Evolutionary conservation across 2,888 invertebrate species (phyloP).

Genomic region (Ophion costatus): DNA sequence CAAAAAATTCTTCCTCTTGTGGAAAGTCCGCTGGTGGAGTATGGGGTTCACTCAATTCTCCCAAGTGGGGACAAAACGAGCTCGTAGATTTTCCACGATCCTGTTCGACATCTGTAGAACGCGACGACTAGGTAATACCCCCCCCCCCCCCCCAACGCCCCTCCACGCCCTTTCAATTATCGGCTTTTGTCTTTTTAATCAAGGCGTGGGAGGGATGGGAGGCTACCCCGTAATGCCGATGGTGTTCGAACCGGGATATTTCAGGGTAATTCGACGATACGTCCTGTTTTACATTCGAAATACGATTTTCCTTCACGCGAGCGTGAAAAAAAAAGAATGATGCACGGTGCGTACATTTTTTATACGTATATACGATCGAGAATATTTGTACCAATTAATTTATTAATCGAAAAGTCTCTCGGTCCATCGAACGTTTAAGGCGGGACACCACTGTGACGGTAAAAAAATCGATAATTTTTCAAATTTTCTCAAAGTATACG

Average conservation of each 20-base stretch:
- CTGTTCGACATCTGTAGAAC: constrained; percentile 39
- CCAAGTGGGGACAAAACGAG: constrained; percentile 33
- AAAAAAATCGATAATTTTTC: too few species aligned
- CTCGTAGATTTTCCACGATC: constrained; percentile 21
- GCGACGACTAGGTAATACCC: not conserved
- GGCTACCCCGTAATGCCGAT: constrained; percentile 1
- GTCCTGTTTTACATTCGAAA: constrained; percentile 26
- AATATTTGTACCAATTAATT: not conserved
- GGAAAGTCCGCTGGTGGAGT: constrained; percentile 3
- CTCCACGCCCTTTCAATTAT: constrained; percentile 40
- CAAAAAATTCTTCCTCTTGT: not conserved
- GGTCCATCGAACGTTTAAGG: too few species aligned
- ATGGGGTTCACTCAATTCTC: constrained; percentile 57
- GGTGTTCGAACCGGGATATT: constrained; percentile 19
- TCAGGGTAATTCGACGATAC: constrained; percentile 46
- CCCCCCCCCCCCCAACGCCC: too few species aligned
- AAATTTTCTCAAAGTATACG: too few species aligned
- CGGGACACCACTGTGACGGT: too few species aligned
- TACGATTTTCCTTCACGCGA: constrained; percentile 5
- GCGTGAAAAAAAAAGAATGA: not conserved
- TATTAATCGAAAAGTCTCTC: not conserved
- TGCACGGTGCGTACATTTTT: not conserved
- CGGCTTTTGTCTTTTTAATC: constrained; percentile 55
- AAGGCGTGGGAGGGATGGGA: not conserved
- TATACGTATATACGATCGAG: too few species aligned